These are phyloP conservation scores for Trachymyrmex cornetzi DNA, from an alignment of 1,140 invertebrate species.

Conservation along the genomic window DNA sequence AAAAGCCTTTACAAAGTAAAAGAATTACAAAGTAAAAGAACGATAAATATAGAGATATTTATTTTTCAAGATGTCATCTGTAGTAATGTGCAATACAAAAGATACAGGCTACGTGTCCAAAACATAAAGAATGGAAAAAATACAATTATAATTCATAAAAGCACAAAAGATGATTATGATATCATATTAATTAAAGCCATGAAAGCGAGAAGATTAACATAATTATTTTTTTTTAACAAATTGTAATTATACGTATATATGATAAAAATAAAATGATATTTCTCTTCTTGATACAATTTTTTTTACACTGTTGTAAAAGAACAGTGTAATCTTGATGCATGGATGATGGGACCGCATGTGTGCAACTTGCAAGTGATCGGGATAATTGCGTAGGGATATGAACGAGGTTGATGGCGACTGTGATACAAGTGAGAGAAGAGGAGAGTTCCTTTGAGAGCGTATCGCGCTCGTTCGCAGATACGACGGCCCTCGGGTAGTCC, in stretches of 20 bases:
- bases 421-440: slow-evolving; percentile 9
- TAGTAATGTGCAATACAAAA: slow-evolving; percentile 6
- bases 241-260: no score
- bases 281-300: not conserved
- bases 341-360: not conserved
- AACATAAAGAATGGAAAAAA: slow-evolving; percentile 3
- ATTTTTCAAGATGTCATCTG: slow-evolving; percentile 37
- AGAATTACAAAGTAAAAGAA: not conserved
- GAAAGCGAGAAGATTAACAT: slow-evolving; percentile 16
- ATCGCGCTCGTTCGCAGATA: slow-evolving; percentile 54
- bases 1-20: slow-evolving; percentile 15
- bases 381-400: slow-evolving; percentile 40
- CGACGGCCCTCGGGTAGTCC: slow-evolving; percentile 43
- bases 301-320: not conserved
- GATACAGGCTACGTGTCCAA: not conserved
- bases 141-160: not conserved
- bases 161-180: not conserved
- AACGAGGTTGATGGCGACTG: slow-evolving; percentile 42
- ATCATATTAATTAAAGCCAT: not conserved
- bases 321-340: not conserved
- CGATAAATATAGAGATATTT: slow-evolving; percentile 30
- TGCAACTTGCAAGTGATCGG: not conserved
- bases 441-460: slow-evolving; percentile 70
- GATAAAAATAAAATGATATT: slow-evolving; percentile 13
- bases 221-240: slow-evolving; percentile 5